Percentiles rank a stretch among this genome's conserved stretches.
Evolutionary conservation across 2,888 invertebrate species (phyloP).

Genomic region (Ormyrus nitidulus): DNA sequence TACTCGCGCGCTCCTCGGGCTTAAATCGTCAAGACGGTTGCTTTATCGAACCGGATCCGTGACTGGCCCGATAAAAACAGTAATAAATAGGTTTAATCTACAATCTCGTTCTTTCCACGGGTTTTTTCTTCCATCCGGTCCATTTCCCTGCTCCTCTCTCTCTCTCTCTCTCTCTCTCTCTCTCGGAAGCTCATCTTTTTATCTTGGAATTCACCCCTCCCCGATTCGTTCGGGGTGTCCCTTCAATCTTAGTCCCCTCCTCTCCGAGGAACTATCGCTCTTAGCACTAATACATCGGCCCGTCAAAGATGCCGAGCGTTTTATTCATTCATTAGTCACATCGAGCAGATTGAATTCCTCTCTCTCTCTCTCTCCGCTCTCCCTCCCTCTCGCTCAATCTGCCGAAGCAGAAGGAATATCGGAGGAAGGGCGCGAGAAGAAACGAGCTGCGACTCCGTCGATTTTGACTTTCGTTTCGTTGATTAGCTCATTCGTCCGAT

Average conservation of each 20-base stretch:
- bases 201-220: not conserved
- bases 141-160: not conserved
- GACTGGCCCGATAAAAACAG: not conserved
- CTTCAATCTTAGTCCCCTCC: not conserved
- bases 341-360: constrained; percentile 59
- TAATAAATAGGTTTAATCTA: constrained; percentile 8
- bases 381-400: constrained; percentile 17
- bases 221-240: not conserved
- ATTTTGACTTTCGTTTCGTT: constrained; percentile 20
- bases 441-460: not conserved
- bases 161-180: not conserved
- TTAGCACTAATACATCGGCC: constrained; percentile 46
- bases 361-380: not conserved
- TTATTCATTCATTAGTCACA: constrained; percentile 73
- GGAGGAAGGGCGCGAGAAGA: constrained; percentile 7
- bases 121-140: not conserved
- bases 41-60: no score
- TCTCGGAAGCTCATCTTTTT: not conserved
- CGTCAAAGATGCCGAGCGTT: constrained; percentile 59
- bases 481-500: constrained; percentile 31
- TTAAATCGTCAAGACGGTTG: no score
- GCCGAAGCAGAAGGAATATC: constrained; percentile 33
- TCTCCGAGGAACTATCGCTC: constrained; percentile 9
- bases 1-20: no score
- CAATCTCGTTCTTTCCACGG: not conserved